These are phyloP conservation scores for Vanessa tameamea DNA, from an alignment of 1,140 invertebrate species.

Conservation along the genomic window DNA sequence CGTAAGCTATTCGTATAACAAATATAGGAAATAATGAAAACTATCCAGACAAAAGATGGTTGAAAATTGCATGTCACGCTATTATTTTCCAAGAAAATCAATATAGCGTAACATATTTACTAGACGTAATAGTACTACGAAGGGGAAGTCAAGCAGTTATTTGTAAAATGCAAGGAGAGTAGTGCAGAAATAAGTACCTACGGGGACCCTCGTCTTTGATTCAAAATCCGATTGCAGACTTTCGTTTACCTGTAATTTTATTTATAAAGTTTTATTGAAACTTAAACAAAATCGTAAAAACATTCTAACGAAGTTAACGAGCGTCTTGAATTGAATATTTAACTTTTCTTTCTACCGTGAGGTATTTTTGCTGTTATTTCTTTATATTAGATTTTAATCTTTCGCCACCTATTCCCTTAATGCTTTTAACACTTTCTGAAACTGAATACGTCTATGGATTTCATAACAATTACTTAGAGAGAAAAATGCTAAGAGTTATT, in stretches of 20 bases:
- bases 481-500: too few relatives aligned
- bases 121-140: background rate
- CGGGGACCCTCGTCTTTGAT: slow-evolving; percentile 1
- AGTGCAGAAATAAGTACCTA: background rate
- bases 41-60: background rate
- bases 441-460: too few relatives aligned
- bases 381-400: too few relatives aligned
- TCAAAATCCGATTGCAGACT: background rate
- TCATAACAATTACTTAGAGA: too few relatives aligned
- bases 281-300: background rate
- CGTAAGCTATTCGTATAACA: background rate
- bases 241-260: background rate
- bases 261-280: slow-evolving; percentile 1
- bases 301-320: background rate
- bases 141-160: background rate
- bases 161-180: background rate
- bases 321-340: background rate
- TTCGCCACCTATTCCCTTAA: too few relatives aligned
- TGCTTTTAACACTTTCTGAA: too few relatives aligned
- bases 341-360: background rate
- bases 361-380: too few relatives aligned
- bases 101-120: slow-evolving; percentile 1
- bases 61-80: background rate
- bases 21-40: background rate
- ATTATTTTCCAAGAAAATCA: slow-evolving; percentile 2